These are phyloP conservation scores for Physocephala rufipes DNA, from an alignment of 2,888 invertebrate genomes.

Conservation along the genomic window DNA sequence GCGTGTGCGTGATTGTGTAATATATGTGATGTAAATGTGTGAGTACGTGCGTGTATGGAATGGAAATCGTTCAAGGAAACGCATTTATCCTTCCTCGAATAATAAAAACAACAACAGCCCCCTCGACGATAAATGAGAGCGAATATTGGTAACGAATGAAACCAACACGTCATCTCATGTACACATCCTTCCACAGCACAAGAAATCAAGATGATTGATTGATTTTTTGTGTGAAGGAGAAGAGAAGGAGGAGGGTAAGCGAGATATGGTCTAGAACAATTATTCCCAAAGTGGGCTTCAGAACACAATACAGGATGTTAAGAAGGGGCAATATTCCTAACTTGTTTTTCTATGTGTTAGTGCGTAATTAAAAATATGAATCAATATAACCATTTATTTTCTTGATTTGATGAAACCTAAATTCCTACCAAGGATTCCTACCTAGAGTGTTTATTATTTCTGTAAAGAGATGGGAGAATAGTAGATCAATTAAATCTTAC, in stretches of 20 bases:
- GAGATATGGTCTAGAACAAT: background rate
- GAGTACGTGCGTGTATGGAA: background rate
- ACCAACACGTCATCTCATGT: conserved; percentile 25
- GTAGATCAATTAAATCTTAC: too few relatives aligned
- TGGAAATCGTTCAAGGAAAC: conserved; percentile 14
- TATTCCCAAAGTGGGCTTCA: background rate
- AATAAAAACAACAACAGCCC: conserved; percentile 5
- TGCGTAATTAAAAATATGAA: too few relatives aligned
- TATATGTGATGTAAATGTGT: conserved; percentile 15
- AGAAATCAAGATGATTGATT: conserved; percentile 39
- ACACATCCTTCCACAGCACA: conserved; percentile 54
- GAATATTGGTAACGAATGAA: background rate
- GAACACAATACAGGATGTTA: too few relatives aligned
- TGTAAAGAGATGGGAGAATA: too few relatives aligned
- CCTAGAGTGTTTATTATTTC: too few relatives aligned
- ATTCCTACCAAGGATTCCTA: too few relatives aligned
- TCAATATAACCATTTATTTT: too few relatives aligned
- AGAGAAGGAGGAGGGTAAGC: background rate
- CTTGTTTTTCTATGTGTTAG: too few relatives aligned
- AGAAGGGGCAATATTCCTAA: too few relatives aligned
- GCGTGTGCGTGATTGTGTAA: too few relatives aligned
- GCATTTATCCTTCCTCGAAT: conserved; percentile 12
- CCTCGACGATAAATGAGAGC: conserved; percentile 1
- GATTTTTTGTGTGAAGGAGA: too few relatives aligned
- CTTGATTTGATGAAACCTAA: too few relatives aligned